phyloP scores from a whole-genome alignment of 2,797 vertebrate genomes.

The Aplochiton taeniatus region DNA sequence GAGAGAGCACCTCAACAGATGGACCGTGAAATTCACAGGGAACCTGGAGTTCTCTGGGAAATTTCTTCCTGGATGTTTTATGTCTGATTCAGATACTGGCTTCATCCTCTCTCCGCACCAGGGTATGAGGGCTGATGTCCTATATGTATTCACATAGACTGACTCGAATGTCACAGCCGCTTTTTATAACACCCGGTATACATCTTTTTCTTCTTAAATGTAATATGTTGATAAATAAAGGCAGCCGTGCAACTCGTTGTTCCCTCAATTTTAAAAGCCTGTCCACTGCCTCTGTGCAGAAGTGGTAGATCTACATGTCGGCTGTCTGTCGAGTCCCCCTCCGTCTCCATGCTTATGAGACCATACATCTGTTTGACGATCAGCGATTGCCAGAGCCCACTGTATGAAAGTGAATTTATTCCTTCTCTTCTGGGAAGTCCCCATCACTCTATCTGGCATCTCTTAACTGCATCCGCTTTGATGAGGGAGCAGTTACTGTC shows the following conservation, averaged over 20 bases:
- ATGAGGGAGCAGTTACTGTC: constrained; percentile 1
- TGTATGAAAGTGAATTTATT: not conserved
- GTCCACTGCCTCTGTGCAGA: not conserved
- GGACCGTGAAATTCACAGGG: constrained; percentile 15
- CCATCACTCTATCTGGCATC: constrained; percentile 13
- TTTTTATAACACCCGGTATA: not conserved
- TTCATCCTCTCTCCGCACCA: not conserved
- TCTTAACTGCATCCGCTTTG: not conserved
- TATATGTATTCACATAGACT: not conserved
- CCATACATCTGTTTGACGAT: constrained; percentile 1
- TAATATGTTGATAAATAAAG: not conserved
- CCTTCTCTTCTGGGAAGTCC: not conserved
- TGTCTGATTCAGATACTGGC: not conserved
- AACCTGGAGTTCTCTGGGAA: constrained; percentile 4
- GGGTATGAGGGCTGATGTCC: not conserved
- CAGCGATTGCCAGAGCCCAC: not conserved
- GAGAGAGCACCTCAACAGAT: not conserved
- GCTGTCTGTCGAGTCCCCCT: not conserved
- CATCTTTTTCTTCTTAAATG: no score
- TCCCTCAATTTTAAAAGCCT: not conserved
- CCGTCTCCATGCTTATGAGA: not conserved
- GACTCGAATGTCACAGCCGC: not conserved
- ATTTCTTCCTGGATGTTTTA: not conserved
- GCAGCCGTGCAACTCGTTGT: not conserved
- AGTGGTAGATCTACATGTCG: constrained; percentile 1